phyloP scores from a whole-genome alignment of 2,888 invertebrate species.

The Agrotis ipsilon region DNA sequence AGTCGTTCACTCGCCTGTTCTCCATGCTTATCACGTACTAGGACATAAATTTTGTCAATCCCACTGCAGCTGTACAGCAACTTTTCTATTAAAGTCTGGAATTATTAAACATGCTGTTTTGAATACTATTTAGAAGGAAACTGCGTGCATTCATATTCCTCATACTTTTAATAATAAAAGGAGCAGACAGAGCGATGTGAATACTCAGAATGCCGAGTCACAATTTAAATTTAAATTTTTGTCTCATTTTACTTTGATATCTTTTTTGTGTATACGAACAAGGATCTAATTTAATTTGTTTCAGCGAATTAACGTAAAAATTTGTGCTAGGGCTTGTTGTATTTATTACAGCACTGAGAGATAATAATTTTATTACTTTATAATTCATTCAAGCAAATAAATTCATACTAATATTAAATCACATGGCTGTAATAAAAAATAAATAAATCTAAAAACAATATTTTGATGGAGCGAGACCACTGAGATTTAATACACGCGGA shows the following conservation, averaged over 20 bases:
- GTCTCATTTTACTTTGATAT: too few species aligned
- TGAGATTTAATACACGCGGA: not conserved
- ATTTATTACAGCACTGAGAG: too few species aligned
- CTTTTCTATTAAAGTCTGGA: conserved; percentile 72
- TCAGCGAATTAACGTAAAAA: too few species aligned
- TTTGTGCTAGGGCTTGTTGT: too few species aligned
- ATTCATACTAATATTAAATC: not conserved
- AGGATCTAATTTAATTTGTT: too few species aligned
- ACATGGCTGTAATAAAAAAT: not conserved
- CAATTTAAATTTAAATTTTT: not conserved
- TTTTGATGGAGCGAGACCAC: not conserved
- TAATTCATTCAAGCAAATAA: not conserved
- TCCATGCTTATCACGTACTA: conserved; percentile 67
- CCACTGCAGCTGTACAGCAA: conserved; percentile 66
- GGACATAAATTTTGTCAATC: conserved; percentile 69
- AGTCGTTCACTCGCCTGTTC: conserved; percentile 60
- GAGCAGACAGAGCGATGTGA: not conserved
- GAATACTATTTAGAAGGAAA: conserved; percentile 30
- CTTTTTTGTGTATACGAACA: too few species aligned
- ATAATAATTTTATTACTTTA: too few species aligned
- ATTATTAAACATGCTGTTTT: conserved; percentile 50
- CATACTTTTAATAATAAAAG: not conserved
- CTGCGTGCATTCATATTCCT: conserved; percentile 17
- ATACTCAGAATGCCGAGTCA: conserved; percentile 14
- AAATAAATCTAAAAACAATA: too few species aligned